Base-by-base conservation (phyloP, 92 coral and sea anemone genomes). In the Heliopora coerulea region DNA sequence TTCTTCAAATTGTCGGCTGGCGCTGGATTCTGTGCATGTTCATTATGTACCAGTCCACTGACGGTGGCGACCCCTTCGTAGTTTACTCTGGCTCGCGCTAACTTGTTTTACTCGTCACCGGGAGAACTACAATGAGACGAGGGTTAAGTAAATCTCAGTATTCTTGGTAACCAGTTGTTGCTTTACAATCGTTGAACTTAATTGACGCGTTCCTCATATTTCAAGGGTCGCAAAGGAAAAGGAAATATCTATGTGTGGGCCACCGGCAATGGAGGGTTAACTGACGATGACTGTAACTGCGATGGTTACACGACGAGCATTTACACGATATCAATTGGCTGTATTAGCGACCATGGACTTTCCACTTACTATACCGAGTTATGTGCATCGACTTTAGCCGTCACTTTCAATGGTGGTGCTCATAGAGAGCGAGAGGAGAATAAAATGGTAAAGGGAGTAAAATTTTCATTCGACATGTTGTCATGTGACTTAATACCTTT, bases 231-330 rank as follows among this genome's bases (percentile, higher is more conserved):
- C 30, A 89, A 88, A 5, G 97, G 97, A 0, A 91, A 88, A 48
- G 97, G 97, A 12, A 91, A 83, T 79, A 83, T 91, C 85, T 91
- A 78, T 41, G 97, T 91, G 58, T 91, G 97, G 97, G 97, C 97
- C 48, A 91, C 97, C 18, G 97, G 97, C 7, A 91, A 91, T 56
- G 97, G 97, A 13, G 97, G 97, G 9, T 89, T 91, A 54, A 91
- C 97, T 60, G 96, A 90, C 61, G 96, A 90, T 69, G 96, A 90
- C 60, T 90, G 96, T 42, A 90, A 90, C 82, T 90, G 96, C 67
- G 96, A 90, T 67, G 96, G 96, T 1, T 90, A 90, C 80, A 90
- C 96, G 12, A 90, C 96, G 25, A 90, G 96, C 79, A 88, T 90
- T 52, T 91, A 91, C 68, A 91, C 97, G 13, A 83, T 91, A 46